Base-by-base conservation (phyloP, 2,113 vertebrate species). In the Etia nguti region DNA sequence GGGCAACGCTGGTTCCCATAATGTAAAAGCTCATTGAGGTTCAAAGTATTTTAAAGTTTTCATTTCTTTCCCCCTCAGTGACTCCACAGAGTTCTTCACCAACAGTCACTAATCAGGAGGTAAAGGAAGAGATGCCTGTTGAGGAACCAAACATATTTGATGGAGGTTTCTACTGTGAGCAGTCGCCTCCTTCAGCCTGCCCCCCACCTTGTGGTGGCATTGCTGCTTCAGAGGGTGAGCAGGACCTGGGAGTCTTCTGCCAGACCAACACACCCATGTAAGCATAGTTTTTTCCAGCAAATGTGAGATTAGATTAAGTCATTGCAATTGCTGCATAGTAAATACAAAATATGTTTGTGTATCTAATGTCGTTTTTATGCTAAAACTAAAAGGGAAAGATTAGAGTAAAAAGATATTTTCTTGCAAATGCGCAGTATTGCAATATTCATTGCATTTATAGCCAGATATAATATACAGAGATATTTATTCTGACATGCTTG, bases 191-290 rank as follows among this genome's bases (percentile, higher is more conserved):
- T 16, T 43, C 92, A 2, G 6, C 89, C 59, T 86, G 90, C 6
- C 38, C 34, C 11, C 88, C 80, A 2, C 52, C 79, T 8, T 89
- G 90, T 60, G 85, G 80, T 54, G 90, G 79, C 1, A 24, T 16
- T 2, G 34, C 92, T 36, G 83, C 86, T 31, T 2, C 90, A 22
- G 95, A 94, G 48, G 52, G 80, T 1, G 93, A 95, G 65, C 94
- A 93, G 68, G 95, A 96, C 92, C 94, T 97, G 83, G 94, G 57
- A 18, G 50, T 92, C 50, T 88, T 97, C 92, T 97, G 95, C 75
- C 96, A 96, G 91, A 95, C 93, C 79, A 95, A 86, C 93, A 92
- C 93, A 3, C 95, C 92, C 80, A 97, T 96, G 96, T 97, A 91
- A 95, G 95, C 20, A 9, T 15, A 3, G 10, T 16, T 77, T 24